phyloP scores from a whole-genome alignment of 2,113 vertebrate species.

The Austrofundulus limnaeus region DNA sequence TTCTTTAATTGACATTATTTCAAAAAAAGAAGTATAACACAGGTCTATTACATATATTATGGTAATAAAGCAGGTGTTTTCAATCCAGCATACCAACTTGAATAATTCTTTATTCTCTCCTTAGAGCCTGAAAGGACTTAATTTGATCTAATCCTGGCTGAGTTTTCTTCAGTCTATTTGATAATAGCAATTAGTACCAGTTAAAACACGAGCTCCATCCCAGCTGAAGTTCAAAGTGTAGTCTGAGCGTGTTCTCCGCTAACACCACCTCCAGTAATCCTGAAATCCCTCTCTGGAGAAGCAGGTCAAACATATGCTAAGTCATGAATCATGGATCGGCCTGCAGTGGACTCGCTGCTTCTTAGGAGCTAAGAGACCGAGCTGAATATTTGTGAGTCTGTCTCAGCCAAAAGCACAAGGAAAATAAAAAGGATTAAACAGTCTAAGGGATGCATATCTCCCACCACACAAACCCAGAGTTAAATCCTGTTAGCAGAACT shows the following conservation, averaged over 20 bases:
- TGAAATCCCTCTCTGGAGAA: conserved; percentile 12
- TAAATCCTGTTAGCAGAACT: no score
- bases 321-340: conserved; percentile 43
- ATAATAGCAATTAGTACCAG: not conserved
- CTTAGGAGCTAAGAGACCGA: conserved; percentile 15
- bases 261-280: not conserved
- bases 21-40: no score
- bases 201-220: not conserved
- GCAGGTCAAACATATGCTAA: conserved; percentile 46
- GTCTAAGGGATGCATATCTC: no score
- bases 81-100: not conserved
- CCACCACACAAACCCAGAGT: no score
- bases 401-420: conserved; percentile 18
- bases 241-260: not conserved
- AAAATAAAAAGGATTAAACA: conserved; percentile 8
- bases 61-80: no score
- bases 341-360: conserved; percentile 24
- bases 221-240: not conserved
- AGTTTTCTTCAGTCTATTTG: not conserved
- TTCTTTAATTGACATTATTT: no score
- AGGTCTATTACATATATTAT: no score
- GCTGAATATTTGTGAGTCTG: conserved; percentile 12
- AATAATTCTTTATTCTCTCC: not conserved
- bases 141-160: not conserved
- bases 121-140: not conserved